A percentile compares a stretch with the other conserved stretches of the same genome.
Conservation (phyloP, 2,888 invertebrate genomes). For the Stegana nigrithorax region DNA sequence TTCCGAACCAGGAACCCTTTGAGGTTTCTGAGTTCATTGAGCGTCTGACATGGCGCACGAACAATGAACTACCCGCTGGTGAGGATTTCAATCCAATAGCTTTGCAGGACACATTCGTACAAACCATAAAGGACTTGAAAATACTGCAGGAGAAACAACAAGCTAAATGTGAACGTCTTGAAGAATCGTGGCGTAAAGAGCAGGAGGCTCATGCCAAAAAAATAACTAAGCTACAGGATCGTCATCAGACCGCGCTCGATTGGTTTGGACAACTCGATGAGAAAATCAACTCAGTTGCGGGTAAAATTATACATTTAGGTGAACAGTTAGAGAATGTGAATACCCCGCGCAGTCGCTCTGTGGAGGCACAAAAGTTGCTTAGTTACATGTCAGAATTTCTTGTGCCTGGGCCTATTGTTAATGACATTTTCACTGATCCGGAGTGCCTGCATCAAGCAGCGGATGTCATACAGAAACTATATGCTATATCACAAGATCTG, state of each 20-base stretch:
- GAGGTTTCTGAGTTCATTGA: slow-evolving; percentile 98
- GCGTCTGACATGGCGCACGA: slow-evolving; percentile 93
- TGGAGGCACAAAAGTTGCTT: slow-evolving; percentile 93
- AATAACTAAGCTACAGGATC: slow-evolving; percentile 84
- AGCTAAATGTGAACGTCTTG: slow-evolving; percentile 86
- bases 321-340: slow-evolving; percentile 98
- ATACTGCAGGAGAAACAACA: slow-evolving; percentile 86
- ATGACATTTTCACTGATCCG: slow-evolving; percentile 88
- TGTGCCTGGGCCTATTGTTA: slow-evolving; percentile 84
- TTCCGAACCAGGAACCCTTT: slow-evolving; percentile 85
- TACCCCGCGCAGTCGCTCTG: slow-evolving; percentile 92
- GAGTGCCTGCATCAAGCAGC: slow-evolving; percentile 87
- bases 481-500: slow-evolving; percentile 94
- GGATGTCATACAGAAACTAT: slow-evolving; percentile 96
- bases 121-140: slow-evolving; percentile 86
- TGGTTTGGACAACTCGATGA: slow-evolving; percentile 94
- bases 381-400: slow-evolving; percentile 93
- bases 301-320: slow-evolving; percentile 97
- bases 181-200: slow-evolving; percentile 85
- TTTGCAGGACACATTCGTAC: slow-evolving; percentile 91
- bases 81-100: slow-evolving; percentile 85
- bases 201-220: slow-evolving; percentile 85
- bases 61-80: slow-evolving; percentile 76
- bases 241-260: slow-evolving; percentile 87
- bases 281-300: slow-evolving; percentile 96